These are phyloP conservation scores for Timema cristinae DNA, from an alignment of 2,888 invertebrate genomes.

Conservation along the genomic window DNA sequence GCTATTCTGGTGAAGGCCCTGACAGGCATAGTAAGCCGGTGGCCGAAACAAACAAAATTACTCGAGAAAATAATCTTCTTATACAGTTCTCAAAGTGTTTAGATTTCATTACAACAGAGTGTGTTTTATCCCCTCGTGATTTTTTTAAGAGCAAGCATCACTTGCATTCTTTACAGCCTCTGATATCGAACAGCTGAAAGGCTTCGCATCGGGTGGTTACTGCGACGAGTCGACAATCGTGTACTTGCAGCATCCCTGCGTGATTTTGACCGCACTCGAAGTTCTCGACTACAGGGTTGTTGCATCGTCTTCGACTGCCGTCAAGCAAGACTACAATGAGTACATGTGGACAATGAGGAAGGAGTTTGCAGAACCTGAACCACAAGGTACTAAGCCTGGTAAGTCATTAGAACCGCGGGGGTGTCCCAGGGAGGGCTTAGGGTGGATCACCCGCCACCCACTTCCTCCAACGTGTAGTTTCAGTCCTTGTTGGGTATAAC, in stretches of 20 bases:
- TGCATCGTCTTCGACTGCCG: constrained; percentile 78
- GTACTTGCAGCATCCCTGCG: constrained; percentile 83
- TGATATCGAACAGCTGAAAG: constrained; percentile 77
- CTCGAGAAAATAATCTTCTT: too few species aligned
- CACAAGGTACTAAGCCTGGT: constrained; percentile 39
- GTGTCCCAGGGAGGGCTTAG: too few species aligned
- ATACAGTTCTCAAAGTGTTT: too few species aligned
- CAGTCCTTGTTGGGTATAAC: too few species aligned
- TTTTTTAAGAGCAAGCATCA: background rate
- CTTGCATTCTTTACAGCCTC: constrained; percentile 51
- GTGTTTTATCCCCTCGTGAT: background rate
- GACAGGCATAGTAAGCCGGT: too few species aligned
- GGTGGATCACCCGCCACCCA: too few species aligned
- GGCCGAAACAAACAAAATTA: too few species aligned
- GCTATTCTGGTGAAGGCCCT: too few species aligned
- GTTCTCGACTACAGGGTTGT: constrained; percentile 85
- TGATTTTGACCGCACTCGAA: constrained; percentile 80
- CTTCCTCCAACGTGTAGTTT: too few species aligned
- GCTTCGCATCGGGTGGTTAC: constrained; percentile 79
- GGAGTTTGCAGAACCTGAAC: constrained; percentile 80
- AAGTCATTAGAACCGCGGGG: background rate
- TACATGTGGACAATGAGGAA: constrained; percentile 94
- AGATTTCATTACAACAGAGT: too few species aligned
- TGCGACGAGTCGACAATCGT: constrained; percentile 82
- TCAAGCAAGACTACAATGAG: constrained; percentile 84